These are phyloP conservation scores for Criorhina ranunculi DNA, from an alignment of 2,888 invertebrate genomes.

Conservation along the genomic window DNA sequence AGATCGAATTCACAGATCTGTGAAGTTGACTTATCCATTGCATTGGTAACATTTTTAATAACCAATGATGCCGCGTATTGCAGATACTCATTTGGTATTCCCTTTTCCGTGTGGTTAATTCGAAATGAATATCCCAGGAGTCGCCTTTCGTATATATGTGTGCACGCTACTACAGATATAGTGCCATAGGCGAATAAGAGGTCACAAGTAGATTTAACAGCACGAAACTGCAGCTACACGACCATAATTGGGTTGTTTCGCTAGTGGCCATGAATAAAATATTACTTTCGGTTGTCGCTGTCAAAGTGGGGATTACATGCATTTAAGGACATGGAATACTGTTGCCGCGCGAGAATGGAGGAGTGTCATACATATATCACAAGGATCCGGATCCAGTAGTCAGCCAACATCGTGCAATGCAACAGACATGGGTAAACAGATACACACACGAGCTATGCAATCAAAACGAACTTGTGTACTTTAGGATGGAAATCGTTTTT, in stretches of 20 bases:
- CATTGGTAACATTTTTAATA: conserved; percentile 68
- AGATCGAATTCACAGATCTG: conserved; percentile 60
- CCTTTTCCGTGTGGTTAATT: conserved; percentile 73
- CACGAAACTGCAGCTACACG: conserved; percentile 39
- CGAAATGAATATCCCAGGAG: conserved; percentile 61
- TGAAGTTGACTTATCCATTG: conserved; percentile 55
- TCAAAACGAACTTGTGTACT: conserved; percentile 59
- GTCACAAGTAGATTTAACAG: conserved; percentile 60
- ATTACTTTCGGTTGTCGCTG: conserved; percentile 71
- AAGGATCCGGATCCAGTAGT: conserved; percentile 35
- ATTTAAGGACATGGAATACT: conserved; percentile 62
- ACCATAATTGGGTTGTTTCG: conserved; percentile 75
- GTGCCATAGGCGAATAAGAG: conserved; percentile 53
- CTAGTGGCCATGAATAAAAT: conserved; percentile 76
- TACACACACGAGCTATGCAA: conserved; percentile 26
- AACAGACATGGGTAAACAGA: conserved; percentile 65
- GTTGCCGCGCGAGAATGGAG: conserved; percentile 2
- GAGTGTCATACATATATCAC: conserved; percentile 12
- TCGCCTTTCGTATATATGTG: not conserved
- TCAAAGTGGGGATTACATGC: conserved; percentile 72
- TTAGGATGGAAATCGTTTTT: conserved; percentile 62
- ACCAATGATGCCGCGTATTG: conserved; percentile 75
- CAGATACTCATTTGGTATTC: conserved; percentile 75
- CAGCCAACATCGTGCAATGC: conserved; percentile 9
- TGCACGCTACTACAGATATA: conserved; percentile 12